Evolutionary conservation across 2,113 vertebrate species (phyloP).

Genomic region (Daboia siamensis): DNA sequence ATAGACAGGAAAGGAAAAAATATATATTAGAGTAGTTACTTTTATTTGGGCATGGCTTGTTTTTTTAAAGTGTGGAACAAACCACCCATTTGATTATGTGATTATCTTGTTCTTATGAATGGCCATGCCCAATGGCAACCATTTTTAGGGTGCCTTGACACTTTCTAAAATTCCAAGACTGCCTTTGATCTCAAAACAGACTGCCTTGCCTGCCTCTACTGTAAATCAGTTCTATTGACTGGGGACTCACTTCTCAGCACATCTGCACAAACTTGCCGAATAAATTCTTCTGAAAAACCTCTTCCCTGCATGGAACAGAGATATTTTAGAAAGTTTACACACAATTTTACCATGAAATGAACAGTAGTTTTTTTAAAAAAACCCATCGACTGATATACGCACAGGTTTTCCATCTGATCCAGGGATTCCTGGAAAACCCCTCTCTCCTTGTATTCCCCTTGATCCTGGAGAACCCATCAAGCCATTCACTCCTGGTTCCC

Average conservation of each 20-base stretch:
- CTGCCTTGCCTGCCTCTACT: background rate
- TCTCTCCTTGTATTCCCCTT: conserved; percentile 76
- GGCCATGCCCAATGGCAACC: background rate
- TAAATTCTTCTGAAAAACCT: conserved; percentile 86
- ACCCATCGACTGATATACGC: conserved; percentile 56
- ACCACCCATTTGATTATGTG: background rate
- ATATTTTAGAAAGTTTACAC: conserved; percentile 23
- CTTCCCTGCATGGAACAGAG: conserved; percentile 74
- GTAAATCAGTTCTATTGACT: background rate
- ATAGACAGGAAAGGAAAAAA: background rate
- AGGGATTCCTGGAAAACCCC: conserved; percentile 77
- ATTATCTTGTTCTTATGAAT: background rate
- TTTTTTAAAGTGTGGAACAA: background rate
- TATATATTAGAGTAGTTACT: background rate
- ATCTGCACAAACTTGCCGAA: conserved; percentile 90
- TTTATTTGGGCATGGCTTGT: background rate
- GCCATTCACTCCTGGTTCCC: conserved; percentile 80
- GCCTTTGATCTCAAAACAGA: background rate
- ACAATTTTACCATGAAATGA: conserved; percentile 19
- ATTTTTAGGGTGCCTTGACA: background rate
- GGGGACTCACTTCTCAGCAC: conserved; percentile 85
- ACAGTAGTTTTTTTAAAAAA: background rate
- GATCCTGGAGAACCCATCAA: conserved; percentile 76
- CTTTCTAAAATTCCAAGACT: background rate
- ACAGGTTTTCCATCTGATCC: conserved; percentile 88